Base-by-base conservation (phyloP, 2,888 invertebrate genomes). In the Athalia rosae region DNA sequence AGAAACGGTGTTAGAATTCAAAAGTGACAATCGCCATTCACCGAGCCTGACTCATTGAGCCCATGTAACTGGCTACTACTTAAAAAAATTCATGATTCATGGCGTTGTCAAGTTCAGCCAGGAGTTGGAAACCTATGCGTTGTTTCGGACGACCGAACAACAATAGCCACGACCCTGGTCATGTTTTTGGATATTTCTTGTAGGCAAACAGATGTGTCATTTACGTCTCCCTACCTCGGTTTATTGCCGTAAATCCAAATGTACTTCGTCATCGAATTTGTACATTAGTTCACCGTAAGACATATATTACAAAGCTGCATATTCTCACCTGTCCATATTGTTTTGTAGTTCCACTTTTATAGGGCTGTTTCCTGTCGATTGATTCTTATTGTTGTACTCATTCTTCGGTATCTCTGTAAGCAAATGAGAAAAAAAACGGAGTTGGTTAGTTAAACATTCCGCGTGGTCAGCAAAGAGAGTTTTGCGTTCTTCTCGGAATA, bases 311-410 rank as follows among this genome's bases (percentile, higher is more conserved):
- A 41, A 71, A 71, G 50, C n/a, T 43, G 9, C 15, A 15, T 48
- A 41, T 43, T 67, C 85, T 88, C 86, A 91, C 91, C 91, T 91
- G 87, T 91, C 91, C 87, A 91, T 89, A 87, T 91, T 91, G 88
- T 91, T 91, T 84, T 90, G 91, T 81, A 91, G 90, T 84, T 91
- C 92, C 87, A 94, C 94, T 91, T 95, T 95, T 90, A 94, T 94
- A 85, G 96, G 96, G 92, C 96, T 96, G 91, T 95, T 96, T 91
- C 96, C 96, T 89, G 96, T 95, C 80, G 96, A 96, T 94, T 89
- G 96, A 95, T 92, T 89, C 81, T 89, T 89, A 84, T 88, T 89
- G 84, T 95, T 96, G 92, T 96, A 96, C 91, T 97, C 97, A 92
- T 95, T 96, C 92, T 97, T 97, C 91, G 96, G 95, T 90, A 96